Evolutionary conservation across 2,797 vertebrate genomes (phyloP).

Genomic region (Phalanger gymnotis): DNA sequence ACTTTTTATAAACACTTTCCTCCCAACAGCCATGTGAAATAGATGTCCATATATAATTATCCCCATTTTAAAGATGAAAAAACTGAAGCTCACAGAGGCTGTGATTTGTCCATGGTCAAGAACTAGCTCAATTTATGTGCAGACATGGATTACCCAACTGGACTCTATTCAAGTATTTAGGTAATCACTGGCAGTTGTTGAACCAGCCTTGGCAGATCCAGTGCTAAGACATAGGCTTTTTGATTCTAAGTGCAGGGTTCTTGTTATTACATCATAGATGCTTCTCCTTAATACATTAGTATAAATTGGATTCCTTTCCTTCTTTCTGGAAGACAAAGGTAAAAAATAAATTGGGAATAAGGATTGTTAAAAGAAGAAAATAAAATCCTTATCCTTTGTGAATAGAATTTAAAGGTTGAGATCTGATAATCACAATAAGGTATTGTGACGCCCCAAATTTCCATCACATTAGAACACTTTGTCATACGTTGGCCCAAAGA

Average conservation of each 20-base stretch:
- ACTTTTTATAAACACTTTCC: not conserved
- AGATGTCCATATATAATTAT: no score
- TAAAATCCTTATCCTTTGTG: not conserved
- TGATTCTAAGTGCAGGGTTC: not conserved
- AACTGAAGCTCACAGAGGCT: not conserved
- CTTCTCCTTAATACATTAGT: not conserved
- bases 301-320: not conserved
- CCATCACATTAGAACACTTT: not conserved
- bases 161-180: not conserved
- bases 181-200: not conserved
- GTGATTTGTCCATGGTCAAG: not conserved
- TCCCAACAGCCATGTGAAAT: not conserved
- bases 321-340: not conserved
- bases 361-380: not conserved
- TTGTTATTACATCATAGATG: not conserved
- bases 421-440: not conserved
- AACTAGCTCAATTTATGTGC: not conserved
- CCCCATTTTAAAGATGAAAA: no score
- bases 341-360: not conserved
- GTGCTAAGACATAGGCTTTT: not conserved
- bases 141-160: not conserved
- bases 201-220: not conserved
- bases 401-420: not conserved
- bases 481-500: not conserved
- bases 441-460: not conserved